A percentile compares a stretch with the other conserved stretches of the same genome.
Conservation (phyloP, 2,113 vertebrate species). For the Ictidomys tridecemlineatus region DNA sequence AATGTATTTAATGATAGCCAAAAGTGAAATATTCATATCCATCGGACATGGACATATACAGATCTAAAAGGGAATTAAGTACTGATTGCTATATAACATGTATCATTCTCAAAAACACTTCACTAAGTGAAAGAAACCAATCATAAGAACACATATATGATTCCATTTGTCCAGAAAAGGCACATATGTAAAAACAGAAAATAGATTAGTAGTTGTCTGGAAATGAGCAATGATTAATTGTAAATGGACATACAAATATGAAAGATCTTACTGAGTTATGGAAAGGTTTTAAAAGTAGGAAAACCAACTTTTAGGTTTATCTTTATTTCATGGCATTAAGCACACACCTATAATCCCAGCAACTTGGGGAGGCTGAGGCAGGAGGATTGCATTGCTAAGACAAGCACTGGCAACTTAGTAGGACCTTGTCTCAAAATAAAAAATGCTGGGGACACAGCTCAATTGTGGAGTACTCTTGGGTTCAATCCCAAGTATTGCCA, state of each 20-base stretch:
- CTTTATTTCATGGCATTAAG: no score
- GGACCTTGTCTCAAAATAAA: background rate
- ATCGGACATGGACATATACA: background rate
- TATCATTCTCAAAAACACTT: background rate
- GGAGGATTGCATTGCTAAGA: background rate
- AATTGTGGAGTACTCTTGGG: background rate
- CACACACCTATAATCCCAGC: background rate
- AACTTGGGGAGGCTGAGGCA: background rate
- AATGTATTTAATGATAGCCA: background rate
- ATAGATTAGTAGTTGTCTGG: background rate
- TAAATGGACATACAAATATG: background rate
- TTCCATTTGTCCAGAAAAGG: slow-evolving; percentile 3
- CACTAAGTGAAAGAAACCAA: background rate
- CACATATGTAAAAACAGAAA: background rate
- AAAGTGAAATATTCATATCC: background rate
- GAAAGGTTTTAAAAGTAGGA: background rate
- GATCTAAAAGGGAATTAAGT: background rate
- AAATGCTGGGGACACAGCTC: no score
- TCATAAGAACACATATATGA: background rate
- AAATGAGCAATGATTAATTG: background rate
- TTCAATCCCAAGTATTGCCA: background rate
- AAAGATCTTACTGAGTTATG: background rate
- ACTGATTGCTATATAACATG: background rate
- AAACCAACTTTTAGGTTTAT: no score
- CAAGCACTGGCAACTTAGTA: background rate